Conservation (phyloP, 2,888 invertebrate genomes). For the Celastrina argiolus region DNA sequence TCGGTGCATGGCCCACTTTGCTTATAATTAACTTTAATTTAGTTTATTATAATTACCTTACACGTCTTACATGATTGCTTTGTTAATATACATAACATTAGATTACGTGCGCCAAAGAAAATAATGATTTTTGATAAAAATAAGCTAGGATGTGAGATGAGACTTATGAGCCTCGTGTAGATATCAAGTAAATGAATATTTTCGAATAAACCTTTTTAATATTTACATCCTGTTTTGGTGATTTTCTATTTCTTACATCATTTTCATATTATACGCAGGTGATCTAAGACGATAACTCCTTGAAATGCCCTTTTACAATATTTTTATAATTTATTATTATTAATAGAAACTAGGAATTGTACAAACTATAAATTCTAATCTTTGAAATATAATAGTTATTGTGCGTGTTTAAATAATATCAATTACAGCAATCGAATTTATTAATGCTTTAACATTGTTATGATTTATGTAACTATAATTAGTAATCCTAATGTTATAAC, state of each 20-base stretch:
- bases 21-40: slow-evolving; percentile 43
- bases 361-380: background rate
- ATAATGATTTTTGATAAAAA: background rate
- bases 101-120: background rate
- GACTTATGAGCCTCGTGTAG: too few species aligned
- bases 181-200: too few species aligned
- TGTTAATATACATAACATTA: background rate
- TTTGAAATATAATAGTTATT: background rate
- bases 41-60: slow-evolving; percentile 35
- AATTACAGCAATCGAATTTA: slow-evolving; percentile 1
- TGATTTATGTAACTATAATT: background rate
- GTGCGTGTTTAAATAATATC: background rate
- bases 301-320: too few species aligned
- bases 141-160: background rate
- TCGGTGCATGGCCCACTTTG: slow-evolving; percentile 55
- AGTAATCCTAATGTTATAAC: background rate
- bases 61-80: slow-evolving; percentile 23
- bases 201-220: too few species aligned
- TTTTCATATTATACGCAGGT: too few species aligned
- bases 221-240: too few species aligned
- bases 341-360: background rate
- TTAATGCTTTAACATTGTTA: background rate
- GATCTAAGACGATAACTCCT: too few species aligned
- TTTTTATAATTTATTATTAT: background rate
- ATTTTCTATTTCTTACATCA: too few species aligned